Evolutionary conservation across 1,140 invertebrate genomes (phyloP), one percentile per base, ranked within the genome.

Genomic region (Tribolium madens): DNA sequence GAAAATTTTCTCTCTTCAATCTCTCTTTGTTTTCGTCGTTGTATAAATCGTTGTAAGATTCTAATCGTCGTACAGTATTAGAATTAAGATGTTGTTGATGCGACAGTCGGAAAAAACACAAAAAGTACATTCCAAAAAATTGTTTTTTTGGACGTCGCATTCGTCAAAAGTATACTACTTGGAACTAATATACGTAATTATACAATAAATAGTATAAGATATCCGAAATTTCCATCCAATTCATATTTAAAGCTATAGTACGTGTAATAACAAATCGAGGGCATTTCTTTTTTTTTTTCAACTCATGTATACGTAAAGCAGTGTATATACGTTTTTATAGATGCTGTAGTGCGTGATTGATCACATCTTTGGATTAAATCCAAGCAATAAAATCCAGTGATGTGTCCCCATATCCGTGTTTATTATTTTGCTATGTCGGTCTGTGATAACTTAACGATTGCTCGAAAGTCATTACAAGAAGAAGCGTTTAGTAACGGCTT

Each of bases 181-280:
- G 83, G 71, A 85, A 85, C 83, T 79, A 73, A 84, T 85, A 85
- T 85, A 85, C 84, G 84, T 85, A 84, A 85, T 77, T 81, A 82
- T 83, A 84, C 83, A 85, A 84, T 84, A 84, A 84, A 81, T 84
- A 84, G 80, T 71, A 77, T 76, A 78, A 80, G 75, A 42, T 36
- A 78, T 74, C 64, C 48, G 77, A 73, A 83, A 79, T 83, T 83
- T 83, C 83, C 81, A 83, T 83, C 81, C 82, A 83, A 50, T 68
- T 53, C 68, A 75, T 73, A 76, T 76, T 57, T 52, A 53, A 76
- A 76, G 71, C 26, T 71, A 71, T 80, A 77, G 73, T 75, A 75
- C 36, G 42, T 80, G 26, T 78, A 53, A 76, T 76, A 76, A 57
- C 48, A 69, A 13, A 70, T 33, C 48, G 50, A 72, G 33, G 26